phyloP scores from a whole-genome alignment of 2,888 invertebrate species.

The Tyria jacobaeae region DNA sequence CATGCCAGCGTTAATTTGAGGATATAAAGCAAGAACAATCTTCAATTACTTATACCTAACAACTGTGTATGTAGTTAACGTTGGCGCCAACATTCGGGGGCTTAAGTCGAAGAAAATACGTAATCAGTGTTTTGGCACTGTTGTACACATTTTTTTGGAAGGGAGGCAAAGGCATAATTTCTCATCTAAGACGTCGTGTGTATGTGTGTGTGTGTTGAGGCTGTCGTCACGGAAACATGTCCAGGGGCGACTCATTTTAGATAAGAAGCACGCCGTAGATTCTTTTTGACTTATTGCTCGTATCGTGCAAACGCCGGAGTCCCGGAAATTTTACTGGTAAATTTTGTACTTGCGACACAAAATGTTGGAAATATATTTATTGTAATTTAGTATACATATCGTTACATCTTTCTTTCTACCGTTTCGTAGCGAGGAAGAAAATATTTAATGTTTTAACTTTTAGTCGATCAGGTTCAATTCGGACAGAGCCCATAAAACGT shows the following conservation, averaged over 20 bases:
- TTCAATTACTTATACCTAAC: background rate
- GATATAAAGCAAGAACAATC: background rate
- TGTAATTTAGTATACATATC: no score
- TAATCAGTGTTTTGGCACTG: conserved; percentile 49
- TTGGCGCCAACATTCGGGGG: conserved; percentile 34
- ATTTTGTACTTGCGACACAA: conserved; percentile 35
- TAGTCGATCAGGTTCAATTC: no score
- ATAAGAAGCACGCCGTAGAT: conserved; percentile 44
- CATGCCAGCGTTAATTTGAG: background rate
- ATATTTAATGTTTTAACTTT: no score
- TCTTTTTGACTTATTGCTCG: conserved; percentile 47
- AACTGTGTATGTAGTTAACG: conserved; percentile 18
- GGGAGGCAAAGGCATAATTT: conserved; percentile 32
- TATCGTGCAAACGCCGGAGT: conserved; percentile 34
- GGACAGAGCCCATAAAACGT: no score
- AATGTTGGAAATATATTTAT: conserved; percentile 21
- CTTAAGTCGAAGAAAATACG: conserved; percentile 38
- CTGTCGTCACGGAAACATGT: conserved; percentile 41
- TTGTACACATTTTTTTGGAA: conserved; percentile 36
- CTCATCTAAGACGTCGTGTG: conserved; percentile 31
- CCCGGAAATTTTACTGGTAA: conserved; percentile 33
- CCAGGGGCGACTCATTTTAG: conserved; percentile 55
- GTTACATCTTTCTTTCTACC: no score
- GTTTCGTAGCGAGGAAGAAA: no score
- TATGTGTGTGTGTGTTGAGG: conserved; percentile 25